A percentile compares a stretch with the other conserved stretches of the same genome.
These are phyloP conservation scores for Gymnoscopelus braueri DNA, from an alignment of 2,797 vertebrate species.

Conservation along the genomic window DNA sequence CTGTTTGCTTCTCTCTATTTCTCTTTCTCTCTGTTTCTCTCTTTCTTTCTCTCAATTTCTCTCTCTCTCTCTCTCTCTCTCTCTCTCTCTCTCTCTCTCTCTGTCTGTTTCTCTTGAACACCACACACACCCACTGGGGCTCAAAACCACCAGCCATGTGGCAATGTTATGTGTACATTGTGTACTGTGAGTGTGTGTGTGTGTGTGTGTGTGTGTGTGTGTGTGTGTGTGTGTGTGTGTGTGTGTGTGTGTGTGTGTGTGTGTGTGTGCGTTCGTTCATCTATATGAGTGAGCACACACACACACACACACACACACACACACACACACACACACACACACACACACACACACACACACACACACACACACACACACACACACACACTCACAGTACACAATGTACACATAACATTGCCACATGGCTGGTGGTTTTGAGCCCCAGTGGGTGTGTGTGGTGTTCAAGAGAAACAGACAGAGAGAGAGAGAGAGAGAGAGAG, in stretches of 20 bases:
- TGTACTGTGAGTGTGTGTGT: slow-evolving; percentile 12
- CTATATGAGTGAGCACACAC: slow-evolving; percentile 51
- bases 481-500: too few relatives aligned
- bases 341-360: not conserved
- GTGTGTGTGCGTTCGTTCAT: too few relatives aligned
- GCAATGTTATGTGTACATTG: slow-evolving; percentile 38
- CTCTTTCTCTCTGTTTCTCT: not conserved
- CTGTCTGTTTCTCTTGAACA: slow-evolving; percentile 15
- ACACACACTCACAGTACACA: slow-evolving; percentile 12
- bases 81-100: not conserved
- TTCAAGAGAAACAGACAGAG: slow-evolving; percentile 12
- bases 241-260: slow-evolving; percentile 31
- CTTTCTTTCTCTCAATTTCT: not conserved
- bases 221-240: slow-evolving; percentile 3
- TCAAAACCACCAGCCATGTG: slow-evolving; percentile 46
- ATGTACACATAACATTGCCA: slow-evolving; percentile 45
- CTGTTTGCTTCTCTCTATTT: not conserved
- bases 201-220: not conserved
- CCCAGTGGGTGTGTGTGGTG: slow-evolving; percentile 19
- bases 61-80: not conserved
- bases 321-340: too few relatives aligned
- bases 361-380: not conserved
- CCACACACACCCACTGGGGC: slow-evolving; percentile 17
- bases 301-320: too few relatives aligned
- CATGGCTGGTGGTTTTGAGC: slow-evolving; percentile 39